Base-by-base conservation (phyloP, 2,797 vertebrate genomes). In the Pempheris klunzingeri region DNA sequence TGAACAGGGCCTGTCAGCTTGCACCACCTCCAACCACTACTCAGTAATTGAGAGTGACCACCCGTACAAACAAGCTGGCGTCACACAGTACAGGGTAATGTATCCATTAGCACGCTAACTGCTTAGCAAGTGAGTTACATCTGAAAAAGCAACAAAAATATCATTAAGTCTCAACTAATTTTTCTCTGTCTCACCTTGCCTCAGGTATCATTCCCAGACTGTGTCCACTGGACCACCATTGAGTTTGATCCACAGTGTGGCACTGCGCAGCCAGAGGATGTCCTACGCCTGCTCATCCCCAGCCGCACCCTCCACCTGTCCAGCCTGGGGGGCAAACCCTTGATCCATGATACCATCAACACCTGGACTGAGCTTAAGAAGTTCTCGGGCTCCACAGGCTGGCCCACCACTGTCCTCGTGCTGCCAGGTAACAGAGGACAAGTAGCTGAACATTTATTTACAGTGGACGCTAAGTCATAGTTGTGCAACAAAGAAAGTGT, bases 331-430 rank as follows among this genome's bases (percentile, higher is more conserved):
- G 94, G 95, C 88, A 99, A 99, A 92, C 90, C 96, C 49, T 85
- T 94, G 78, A 92, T 95, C 86, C 97, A 99, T 73, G 98, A 99
- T 88, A 96, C 96, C 87, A 97, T 99, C 90, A 99, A 99, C 93
- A 97, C 97, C 46, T 99, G 98, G 98, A 96, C 97, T 39, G 98
- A 99, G 81, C 95, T 99, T 63, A 99, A 97, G 85, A 99, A 98
- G 91, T 99, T 99, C 89, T 98, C 96, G 13, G 97, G 98, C 38
- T 95, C 97, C 49, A 94, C 93, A 28, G 98, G 98, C 39, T 99
- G 98, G 98, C 98, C 98, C 43, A 97, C 96, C 46, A 96, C 96
- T 71, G 96, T 99, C 54, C 95, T 99, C 52, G 97, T 99, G 67
- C 91, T 99, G 65, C 98, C 98, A 90, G 98, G 98, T 99, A 91